These are phyloP conservation scores for Molanna angustata DNA, from an alignment of 2,888 invertebrate species.

Conservation along the genomic window DNA sequence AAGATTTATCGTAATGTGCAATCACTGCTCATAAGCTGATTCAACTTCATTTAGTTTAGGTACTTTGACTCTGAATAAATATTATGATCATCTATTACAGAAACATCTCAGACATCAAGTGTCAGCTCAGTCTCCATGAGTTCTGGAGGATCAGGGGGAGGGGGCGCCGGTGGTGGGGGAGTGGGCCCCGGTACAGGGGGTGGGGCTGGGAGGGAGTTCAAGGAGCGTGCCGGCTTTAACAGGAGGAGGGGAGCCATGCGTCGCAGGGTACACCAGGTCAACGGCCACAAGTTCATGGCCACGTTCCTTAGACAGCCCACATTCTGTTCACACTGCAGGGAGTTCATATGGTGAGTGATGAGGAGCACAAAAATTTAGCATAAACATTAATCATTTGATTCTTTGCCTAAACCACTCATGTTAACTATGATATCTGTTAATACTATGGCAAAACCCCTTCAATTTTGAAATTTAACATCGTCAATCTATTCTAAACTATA, in stretches of 20 bases:
- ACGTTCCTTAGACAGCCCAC: conserved; percentile 98
- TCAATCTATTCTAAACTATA: no score
- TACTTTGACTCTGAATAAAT: no score
- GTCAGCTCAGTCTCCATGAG: conserved; percentile 37
- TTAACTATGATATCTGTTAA: no score
- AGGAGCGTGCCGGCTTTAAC: conserved; percentile 93
- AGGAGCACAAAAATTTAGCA: no score
- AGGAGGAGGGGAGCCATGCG: conserved; percentile 97
- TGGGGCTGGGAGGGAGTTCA: conserved; percentile 78
- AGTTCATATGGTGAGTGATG: conserved; percentile 90
- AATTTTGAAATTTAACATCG: no score
- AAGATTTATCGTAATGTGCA: no score
- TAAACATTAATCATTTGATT: no score
- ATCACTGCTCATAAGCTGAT: no score
- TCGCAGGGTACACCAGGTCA: conserved; percentile 94
- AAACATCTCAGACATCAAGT: conserved; percentile 43
- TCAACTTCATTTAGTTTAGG: no score
- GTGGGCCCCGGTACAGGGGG: conserved; percentile 36
- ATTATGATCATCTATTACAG: no score
- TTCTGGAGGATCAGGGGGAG: conserved; percentile 37
- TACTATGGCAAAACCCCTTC: no score
- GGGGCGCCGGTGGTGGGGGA: conserved; percentile 44
- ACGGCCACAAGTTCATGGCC: conserved; percentile 99
- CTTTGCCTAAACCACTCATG: no score
- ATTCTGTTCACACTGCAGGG: conserved; percentile 98